Percentiles rank a stretch among this genome's conserved stretches.
Evolutionary conservation across 2,888 invertebrate genomes (phyloP).

Genomic region (Lasioglossum vierecki): DNA sequence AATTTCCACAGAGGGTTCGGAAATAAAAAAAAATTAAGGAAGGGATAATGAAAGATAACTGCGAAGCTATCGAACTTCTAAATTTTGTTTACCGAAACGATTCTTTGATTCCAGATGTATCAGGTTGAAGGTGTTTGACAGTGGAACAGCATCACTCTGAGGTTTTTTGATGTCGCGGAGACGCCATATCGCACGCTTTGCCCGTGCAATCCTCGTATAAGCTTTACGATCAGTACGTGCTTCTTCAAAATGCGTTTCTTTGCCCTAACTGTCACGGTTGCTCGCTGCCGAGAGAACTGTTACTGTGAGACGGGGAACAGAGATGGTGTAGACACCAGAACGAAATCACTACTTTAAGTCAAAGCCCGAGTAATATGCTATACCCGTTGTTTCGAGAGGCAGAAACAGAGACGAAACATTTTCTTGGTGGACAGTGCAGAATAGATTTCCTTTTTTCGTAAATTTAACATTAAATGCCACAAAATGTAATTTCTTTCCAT

Average conservation of each 20-base stretch:
- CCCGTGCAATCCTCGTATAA: conserved; percentile 53
- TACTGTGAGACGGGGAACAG: conserved; percentile 32
- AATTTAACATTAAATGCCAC: background rate
- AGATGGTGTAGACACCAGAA: conserved; percentile 33
- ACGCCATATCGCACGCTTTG: conserved; percentile 27
- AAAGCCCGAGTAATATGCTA: conserved; percentile 29
- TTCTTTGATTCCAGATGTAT: background rate
- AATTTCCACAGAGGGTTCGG: background rate
- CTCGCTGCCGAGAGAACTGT: conserved; percentile 38
- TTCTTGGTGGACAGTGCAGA: background rate
- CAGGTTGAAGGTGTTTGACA: conserved; percentile 34
- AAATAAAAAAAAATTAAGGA: background rate
- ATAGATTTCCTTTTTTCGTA: background rate
- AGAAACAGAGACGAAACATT: background rate
- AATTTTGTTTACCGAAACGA: background rate
- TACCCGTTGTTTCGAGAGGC: background rate
- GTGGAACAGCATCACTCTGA: conserved; percentile 22
- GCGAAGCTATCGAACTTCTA: background rate
- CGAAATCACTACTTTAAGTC: conserved; percentile 55
- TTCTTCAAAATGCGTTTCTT: conserved; percentile 50
- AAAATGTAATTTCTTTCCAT: background rate
- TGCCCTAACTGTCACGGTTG: conserved; percentile 40
- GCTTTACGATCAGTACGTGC: conserved; percentile 62
- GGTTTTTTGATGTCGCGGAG: conserved; percentile 32
- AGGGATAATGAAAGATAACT: background rate